phyloP scores from a whole-genome alignment of 2,888 invertebrate genomes.

The Eumacrocentrus americanus region DNA sequence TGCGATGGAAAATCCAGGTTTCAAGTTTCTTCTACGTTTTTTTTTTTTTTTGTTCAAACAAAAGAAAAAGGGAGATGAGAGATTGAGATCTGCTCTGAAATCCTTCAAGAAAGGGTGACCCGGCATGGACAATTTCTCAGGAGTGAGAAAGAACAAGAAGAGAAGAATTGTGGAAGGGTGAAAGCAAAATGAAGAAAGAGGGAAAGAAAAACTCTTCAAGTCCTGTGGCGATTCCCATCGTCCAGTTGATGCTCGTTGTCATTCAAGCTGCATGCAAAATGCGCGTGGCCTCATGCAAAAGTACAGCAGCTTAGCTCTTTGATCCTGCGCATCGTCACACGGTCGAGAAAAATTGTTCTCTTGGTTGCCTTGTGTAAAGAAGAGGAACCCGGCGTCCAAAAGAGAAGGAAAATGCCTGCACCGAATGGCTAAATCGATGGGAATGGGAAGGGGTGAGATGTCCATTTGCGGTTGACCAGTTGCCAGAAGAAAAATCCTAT shows the following conservation, averaged over 20 bases:
- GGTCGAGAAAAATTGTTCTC: conserved; percentile 5
- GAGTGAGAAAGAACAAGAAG: background rate
- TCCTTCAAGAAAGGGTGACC: conserved; percentile 19
- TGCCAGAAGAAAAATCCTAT: conserved; percentile 38
- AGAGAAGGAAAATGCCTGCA: conserved; percentile 17
- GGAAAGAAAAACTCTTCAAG: conserved; percentile 4
- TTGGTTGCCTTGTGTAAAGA: conserved; percentile 32
- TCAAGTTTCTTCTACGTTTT: conserved; percentile 35
- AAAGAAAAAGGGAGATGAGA: conserved; percentile 21
- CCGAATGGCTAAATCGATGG: conserved; percentile 48
- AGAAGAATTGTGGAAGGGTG: too few species aligned
- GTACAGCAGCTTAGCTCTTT: conserved; percentile 53
- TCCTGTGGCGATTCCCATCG: conserved; percentile 20
- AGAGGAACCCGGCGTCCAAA: conserved; percentile 42
- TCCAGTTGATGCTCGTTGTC: conserved; percentile 14
- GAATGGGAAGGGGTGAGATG: conserved; percentile 59
- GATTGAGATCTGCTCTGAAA: conserved; percentile 38
- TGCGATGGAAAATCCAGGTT: conserved; percentile 11
- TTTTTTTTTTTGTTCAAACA: too few species aligned
- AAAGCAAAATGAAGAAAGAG: conserved; percentile 25
- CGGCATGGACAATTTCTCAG: background rate
- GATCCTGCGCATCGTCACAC: conserved; percentile 37
- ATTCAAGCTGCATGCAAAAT: conserved; percentile 39
- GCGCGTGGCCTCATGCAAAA: conserved; percentile 43
- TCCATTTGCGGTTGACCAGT: conserved; percentile 61